phyloP scores from a whole-genome alignment of 2,888 invertebrate genomes.

The Drosophila vallismaia region DNA sequence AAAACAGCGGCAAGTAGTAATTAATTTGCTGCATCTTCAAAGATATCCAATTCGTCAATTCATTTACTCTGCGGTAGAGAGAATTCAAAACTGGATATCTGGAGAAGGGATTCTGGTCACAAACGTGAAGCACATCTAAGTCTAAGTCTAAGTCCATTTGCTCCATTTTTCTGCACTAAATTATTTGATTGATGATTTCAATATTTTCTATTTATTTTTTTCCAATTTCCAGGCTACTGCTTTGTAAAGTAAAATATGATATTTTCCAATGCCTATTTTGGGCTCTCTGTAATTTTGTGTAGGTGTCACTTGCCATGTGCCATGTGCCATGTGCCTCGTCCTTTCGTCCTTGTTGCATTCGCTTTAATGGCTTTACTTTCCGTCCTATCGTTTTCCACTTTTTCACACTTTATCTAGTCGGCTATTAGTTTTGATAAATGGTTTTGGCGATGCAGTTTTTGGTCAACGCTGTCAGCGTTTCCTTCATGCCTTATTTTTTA shows the following conservation, averaged over 20 bases:
- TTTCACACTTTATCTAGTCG: conserved; percentile 39
- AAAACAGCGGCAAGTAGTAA: background rate
- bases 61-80: background rate
- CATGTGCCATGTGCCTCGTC: conserved; percentile 14
- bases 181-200: background rate
- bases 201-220: background rate
- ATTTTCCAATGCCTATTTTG: background rate
- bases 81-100: background rate
- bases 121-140: background rate
- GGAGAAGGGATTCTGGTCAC: background rate
- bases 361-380: conserved; percentile 16
- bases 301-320: conserved; percentile 50
- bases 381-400: conserved; percentile 43
- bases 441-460: conserved; percentile 46
- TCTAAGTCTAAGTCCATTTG: background rate
- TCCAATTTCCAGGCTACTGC: background rate
- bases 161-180: background rate
- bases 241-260: background rate
- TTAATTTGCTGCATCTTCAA: background rate
- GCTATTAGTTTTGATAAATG: conserved; percentile 74
- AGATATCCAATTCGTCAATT: background rate
- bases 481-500: conserved; percentile 35
- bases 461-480: conserved; percentile 52
- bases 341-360: conserved; percentile 6
- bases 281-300: conserved; percentile 11